Evolutionary conservation across 2,113 vertebrate genomes (phyloP).

Genomic region (Microcebus jonahi): DNA sequence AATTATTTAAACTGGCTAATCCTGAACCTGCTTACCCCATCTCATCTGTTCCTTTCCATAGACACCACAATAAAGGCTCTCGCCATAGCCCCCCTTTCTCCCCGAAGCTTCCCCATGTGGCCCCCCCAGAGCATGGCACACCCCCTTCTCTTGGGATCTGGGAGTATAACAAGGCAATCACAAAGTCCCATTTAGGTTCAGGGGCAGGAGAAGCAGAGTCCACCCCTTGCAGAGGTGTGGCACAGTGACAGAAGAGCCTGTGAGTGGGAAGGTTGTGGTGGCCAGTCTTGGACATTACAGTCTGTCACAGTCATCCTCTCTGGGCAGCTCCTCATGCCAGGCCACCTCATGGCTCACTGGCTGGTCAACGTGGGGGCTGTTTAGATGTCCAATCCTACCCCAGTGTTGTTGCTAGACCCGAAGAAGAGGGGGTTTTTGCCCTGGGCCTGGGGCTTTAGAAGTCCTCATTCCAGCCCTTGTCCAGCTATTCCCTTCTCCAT

Average conservation of each 20-base stretch:
- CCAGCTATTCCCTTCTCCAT: neutral
- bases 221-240: neutral
- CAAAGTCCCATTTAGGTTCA: neutral
- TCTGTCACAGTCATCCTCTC: neutral
- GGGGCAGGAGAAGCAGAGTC: neutral
- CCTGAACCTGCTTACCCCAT: neutral
- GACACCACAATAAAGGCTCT: neutral
- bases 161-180: neutral
- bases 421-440: neutral
- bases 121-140: accelerated
- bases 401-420: neutral
- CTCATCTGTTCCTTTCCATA: neutral
- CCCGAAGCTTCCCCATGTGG: accelerated
- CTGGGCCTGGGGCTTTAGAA: neutral
- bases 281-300: neutral
- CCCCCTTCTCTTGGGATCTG: neutral
- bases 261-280: neutral
- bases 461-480: neutral
- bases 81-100: neutral
- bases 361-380: neutral
- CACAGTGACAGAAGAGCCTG: neutral
- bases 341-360: neutral
- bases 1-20: neutral
- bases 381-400: neutral
- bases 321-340: neutral